A percentile compares a stretch with the other conserved stretches of the same genome.
phyloP scores from a whole-genome alignment of 2,797 vertebrate species.

The Lerista edwardsae region DNA sequence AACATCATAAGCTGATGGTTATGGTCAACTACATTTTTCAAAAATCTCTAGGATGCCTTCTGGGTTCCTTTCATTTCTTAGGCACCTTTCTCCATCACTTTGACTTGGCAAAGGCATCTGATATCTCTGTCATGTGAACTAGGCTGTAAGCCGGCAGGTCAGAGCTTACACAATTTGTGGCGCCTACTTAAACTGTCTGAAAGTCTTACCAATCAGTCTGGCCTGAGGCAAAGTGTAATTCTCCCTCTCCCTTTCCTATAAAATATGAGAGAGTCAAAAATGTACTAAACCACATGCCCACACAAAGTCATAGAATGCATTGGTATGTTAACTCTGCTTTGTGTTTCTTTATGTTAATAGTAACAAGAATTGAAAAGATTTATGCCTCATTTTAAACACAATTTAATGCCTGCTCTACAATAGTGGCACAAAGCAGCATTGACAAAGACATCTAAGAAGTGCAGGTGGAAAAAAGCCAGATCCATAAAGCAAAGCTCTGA shows the following conservation, averaged over 20 bases:
- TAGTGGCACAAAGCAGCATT: conserved; percentile 37
- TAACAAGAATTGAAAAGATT: conserved; percentile 42
- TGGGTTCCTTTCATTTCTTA: conserved; percentile 57
- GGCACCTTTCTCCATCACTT: conserved; percentile 69
- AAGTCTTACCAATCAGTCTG: conserved; percentile 74
- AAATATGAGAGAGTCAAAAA: conserved; percentile 14
- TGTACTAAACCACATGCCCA: conserved; percentile 23
- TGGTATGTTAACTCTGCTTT: conserved; percentile 51
- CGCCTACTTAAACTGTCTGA: conserved; percentile 80
- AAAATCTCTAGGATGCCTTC: conserved; percentile 28
- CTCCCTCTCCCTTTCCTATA: conserved; percentile 64
- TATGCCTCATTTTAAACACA: conserved; percentile 26
- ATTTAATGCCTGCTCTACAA: conserved; percentile 38
- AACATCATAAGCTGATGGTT: conserved; percentile 10
- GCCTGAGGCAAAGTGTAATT: conserved; percentile 80
- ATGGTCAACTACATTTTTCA: not conserved
- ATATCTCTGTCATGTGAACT: conserved; percentile 78
- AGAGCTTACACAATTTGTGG: conserved; percentile 81
- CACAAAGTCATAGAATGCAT: conserved; percentile 60
- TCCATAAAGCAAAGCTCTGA: conserved; percentile 25
- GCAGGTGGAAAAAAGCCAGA: conserved; percentile 18
- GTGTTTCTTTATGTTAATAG: conserved; percentile 40
- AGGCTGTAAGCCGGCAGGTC: conserved; percentile 77
- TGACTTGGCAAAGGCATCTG: conserved; percentile 76
- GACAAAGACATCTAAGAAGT: conserved; percentile 18